Base-by-base conservation (phyloP, 1,140 invertebrate genomes). In the Drosophila fuyamai region DNA sequence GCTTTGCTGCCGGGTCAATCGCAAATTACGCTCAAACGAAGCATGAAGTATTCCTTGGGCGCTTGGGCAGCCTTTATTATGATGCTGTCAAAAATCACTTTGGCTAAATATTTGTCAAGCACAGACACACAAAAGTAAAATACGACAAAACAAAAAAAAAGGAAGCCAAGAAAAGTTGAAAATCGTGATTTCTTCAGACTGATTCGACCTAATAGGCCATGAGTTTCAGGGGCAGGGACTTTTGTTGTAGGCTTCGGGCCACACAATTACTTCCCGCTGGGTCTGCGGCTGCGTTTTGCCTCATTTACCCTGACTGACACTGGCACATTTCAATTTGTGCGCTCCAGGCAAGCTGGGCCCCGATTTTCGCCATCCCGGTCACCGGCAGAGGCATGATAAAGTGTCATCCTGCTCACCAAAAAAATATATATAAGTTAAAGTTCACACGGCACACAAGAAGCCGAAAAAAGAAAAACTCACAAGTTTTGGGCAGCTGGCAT, bases 31-130 rank as follows among this genome's bases (percentile, higher is more conserved):
- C 79, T 82, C 53, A 72, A 86, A 79, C 62, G 65, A 76, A 79
- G 70, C 70, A 72, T 63, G 51, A 88, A 88, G 76, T 71, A 75
- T 85, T 80, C 65, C 60, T 61, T 60, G 48, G 40, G 32, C 72
- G 23, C 51, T 65, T 50, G 50, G 29, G 57, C 41, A 66, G 40
- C 73, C 72, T 65, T 58, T 77, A 75, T 75, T 75, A 77, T 67
- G 62, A 67, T 71, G 75, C 79, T 85, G 82, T 82, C 83, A 88
- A 79, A 88, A 86, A 88, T 82, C 83, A 86, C 76, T 86, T 83
- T 83, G 70, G 82, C 66, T 72, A 88, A 88, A 82, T 88, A 88
- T 86, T 79, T 79, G 83, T 72, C 75, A 86, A 68, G 60, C 67
- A 48, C 75, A 79, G 79, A 59, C 65, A 70, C 23, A 67, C 65